A percentile compares a stretch with the other conserved stretches of the same genome.
These are phyloP conservation scores for Lymantria dispar DNA, from an alignment of 2,888 invertebrate species.

Conservation along the genomic window DNA sequence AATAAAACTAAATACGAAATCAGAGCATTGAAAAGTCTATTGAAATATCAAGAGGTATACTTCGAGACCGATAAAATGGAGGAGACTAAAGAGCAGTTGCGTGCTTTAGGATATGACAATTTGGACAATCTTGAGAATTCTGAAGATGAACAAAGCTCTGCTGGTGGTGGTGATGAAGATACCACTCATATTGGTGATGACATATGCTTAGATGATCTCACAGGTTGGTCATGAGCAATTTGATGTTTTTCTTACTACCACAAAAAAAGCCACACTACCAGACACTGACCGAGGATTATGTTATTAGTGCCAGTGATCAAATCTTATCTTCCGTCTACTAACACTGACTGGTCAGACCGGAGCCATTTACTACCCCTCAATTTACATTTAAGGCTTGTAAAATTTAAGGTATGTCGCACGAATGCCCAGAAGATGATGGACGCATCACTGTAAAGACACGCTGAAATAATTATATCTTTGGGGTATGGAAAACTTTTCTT, in stretches of 20 bases:
- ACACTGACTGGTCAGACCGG: too few relatives aligned
- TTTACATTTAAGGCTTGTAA: too few relatives aligned
- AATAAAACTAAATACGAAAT: slow-evolving; percentile 82
- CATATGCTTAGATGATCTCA: slow-evolving; percentile 87
- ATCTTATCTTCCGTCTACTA: too few relatives aligned
- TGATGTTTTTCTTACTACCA: background rate
- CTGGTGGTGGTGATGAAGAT: slow-evolving; percentile 78
- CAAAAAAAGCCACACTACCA: too few relatives aligned
- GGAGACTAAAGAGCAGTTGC: slow-evolving; percentile 75
- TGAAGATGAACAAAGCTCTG: slow-evolving; percentile 74
- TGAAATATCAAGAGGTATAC: slow-evolving; percentile 80
- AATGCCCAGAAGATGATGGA: too few relatives aligned
- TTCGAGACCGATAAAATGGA: slow-evolving; percentile 77
- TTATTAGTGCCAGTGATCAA: too few relatives aligned
- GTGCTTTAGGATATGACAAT: slow-evolving; percentile 62
- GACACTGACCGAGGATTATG: too few relatives aligned
- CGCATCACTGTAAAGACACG: too few relatives aligned
- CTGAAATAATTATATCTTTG: too few relatives aligned
- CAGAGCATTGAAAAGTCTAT: slow-evolving; percentile 79
- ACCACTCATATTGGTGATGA: slow-evolving; percentile 86
- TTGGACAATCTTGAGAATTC: slow-evolving; percentile 75
- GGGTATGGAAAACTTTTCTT: too few relatives aligned
- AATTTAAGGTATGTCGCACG: too few relatives aligned
- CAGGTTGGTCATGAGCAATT: slow-evolving; percentile 66
- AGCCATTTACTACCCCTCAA: too few relatives aligned